Evolutionary conservation across 2,797 vertebrate species (phyloP).

Genomic region (Muscicapa comitata): DNA sequence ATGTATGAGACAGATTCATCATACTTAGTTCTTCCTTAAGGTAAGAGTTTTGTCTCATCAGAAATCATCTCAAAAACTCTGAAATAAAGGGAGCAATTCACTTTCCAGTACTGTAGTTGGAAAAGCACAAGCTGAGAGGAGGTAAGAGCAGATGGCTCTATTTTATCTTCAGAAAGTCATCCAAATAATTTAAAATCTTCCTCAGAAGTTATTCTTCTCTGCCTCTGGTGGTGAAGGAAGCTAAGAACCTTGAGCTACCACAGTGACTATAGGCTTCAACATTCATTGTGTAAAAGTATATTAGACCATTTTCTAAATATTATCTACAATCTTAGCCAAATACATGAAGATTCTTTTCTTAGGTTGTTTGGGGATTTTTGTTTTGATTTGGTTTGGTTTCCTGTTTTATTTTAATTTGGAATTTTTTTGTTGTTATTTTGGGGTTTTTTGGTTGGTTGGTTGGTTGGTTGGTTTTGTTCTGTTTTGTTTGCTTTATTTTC

Average conservation of each 20-base stretch:
- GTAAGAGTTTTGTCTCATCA: not conserved
- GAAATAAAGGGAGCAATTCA: not conserved
- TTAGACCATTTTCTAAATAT: not conserved
- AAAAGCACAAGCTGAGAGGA: not conserved
- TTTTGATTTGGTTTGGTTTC: not conserved
- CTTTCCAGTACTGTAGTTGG: not conserved
- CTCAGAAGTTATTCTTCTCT: not conserved
- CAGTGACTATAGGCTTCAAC: not conserved
- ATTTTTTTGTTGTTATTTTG: rapidly evolving
- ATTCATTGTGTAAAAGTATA: not conserved
- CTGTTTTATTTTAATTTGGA: not conserved
- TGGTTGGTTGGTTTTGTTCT: no score
- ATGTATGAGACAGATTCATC: not conserved
- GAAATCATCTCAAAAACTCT: not conserved
- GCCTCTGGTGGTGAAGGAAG: not conserved
- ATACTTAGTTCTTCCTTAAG: not conserved
- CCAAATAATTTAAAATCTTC: not conserved
- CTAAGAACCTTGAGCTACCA: not conserved
- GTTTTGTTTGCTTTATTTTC: no score
- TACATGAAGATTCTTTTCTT: not conserved
- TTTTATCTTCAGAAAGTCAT: not conserved
- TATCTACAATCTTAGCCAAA: not conserved
- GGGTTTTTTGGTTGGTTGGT: not conserved
- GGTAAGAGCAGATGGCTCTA: not conserved
- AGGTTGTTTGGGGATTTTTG: not conserved